Evolutionary conservation across 1,140 invertebrate genomes (phyloP).

Genomic region (Rhyacophila brunnea): DNA sequence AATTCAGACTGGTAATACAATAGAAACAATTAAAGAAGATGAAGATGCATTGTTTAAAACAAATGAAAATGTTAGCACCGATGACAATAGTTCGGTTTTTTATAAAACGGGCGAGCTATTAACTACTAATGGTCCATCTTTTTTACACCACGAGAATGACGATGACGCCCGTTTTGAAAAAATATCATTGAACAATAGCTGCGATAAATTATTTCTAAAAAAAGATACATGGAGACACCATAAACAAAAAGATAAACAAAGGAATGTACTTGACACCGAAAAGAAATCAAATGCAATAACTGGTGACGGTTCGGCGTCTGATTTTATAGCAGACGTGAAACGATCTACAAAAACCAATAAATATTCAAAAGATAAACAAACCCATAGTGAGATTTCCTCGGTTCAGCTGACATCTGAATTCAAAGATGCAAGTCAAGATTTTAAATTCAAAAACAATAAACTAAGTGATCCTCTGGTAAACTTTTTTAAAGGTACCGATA

Average conservation of each 20-base stretch:
- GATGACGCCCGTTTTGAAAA: neutral
- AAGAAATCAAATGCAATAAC: conserved; percentile 14
- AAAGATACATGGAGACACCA: conserved; percentile 13
- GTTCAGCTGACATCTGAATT: conserved; percentile 55
- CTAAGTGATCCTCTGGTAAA: too few relatives aligned
- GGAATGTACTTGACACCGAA: too few relatives aligned
- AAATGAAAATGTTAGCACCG: neutral
- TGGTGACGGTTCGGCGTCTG: conserved; percentile 54
- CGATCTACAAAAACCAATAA: conserved; percentile 30
- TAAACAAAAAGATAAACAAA: conserved; percentile 11
- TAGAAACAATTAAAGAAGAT: conserved; percentile 16
- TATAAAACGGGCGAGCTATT: too few relatives aligned
- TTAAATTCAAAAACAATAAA: neutral
- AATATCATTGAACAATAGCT: neutral
- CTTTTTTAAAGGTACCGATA: conserved; percentile 1
- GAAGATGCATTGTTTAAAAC: conserved; percentile 1
- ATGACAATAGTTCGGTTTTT: neutral
- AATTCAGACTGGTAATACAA: neutral
- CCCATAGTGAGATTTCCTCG: conserved; percentile 53
- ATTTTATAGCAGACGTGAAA: conserved; percentile 51
- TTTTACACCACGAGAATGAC: neutral
- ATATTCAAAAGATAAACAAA: conserved; percentile 6
- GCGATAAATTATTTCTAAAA: conserved; percentile 9
- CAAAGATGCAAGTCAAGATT: conserved; percentile 52
- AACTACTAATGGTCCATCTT: neutral